A percentile compares a stretch with the other conserved stretches of the same genome.
These are phyloP conservation scores for Patiria pectinifera DNA, from an alignment of 53 echinoderm and acorn worm species.

Conservation along the genomic window DNA sequence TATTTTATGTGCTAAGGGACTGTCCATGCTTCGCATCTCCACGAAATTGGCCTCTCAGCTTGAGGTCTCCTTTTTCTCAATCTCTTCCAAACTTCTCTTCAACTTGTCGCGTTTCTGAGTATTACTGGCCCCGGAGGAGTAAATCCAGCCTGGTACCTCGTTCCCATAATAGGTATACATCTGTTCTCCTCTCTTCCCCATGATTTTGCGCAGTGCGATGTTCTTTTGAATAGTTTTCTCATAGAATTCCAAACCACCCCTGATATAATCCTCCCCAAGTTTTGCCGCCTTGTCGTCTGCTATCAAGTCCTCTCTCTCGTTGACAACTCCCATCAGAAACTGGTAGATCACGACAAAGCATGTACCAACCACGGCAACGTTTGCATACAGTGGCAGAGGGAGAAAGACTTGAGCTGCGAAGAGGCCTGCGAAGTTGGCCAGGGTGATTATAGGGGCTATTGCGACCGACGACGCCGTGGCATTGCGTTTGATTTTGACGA, in stretches of 20 bases:
- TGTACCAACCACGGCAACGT: slow-evolving; percentile 52
- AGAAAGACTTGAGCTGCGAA: slow-evolving; percentile 62
- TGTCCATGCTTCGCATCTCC: background rate
- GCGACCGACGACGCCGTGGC: slow-evolving; percentile 68
- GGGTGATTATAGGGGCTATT: slow-evolving; percentile 70
- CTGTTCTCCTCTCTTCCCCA: slow-evolving; percentile 80
- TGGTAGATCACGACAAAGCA: slow-evolving; percentile 59
- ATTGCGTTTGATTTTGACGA: slow-evolving; percentile 59
- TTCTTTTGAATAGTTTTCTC: slow-evolving; percentile 82
- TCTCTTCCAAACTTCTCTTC: slow-evolving; percentile 63
- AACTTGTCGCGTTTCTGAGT: slow-evolving; percentile 78
- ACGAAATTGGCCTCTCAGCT: background rate
- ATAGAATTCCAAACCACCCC: slow-evolving; percentile 89
- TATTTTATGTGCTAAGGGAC: too few relatives aligned
- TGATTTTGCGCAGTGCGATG: slow-evolving; percentile 76
- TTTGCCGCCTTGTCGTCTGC: slow-evolving; percentile 68
- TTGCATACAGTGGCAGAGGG: slow-evolving; percentile 63
- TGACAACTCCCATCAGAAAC: slow-evolving; percentile 69
- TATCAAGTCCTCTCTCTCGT: slow-evolving; percentile 78
- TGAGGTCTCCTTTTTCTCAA: slow-evolving; percentile 18
- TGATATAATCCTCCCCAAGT: slow-evolving; percentile 71
- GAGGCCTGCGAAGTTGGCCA: slow-evolving; percentile 69
- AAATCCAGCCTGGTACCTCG: slow-evolving; percentile 69
- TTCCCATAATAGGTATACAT: slow-evolving; percentile 95
- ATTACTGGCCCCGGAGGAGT: slow-evolving; percentile 73